These are phyloP conservation scores for Bubo bubo DNA, from an alignment of 2,113 vertebrate species.

Conservation along the genomic window DNA sequence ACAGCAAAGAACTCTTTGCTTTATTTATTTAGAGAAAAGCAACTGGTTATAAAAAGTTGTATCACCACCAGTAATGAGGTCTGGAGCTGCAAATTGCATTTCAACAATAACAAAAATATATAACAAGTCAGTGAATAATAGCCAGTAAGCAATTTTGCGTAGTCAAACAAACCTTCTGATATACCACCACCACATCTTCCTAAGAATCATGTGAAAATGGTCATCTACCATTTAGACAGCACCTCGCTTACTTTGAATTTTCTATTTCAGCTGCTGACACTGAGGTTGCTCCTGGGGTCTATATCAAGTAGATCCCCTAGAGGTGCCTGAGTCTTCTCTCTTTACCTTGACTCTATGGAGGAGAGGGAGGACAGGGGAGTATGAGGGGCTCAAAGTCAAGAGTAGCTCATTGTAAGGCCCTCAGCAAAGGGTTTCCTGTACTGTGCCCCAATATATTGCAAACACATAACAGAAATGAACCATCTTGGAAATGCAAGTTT, in stretches of 20 bases:
- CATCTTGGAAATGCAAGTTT: not conserved
- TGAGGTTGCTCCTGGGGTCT: not conserved
- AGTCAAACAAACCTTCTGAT: not conserved
- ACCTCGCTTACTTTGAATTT: not conserved
- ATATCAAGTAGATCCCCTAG: not conserved
- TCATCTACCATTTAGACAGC: not conserved
- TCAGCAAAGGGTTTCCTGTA: not conserved
- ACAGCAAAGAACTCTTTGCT: not conserved
- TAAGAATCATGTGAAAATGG: rapidly evolving
- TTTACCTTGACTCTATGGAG: not conserved
- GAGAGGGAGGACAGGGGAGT: not conserved
- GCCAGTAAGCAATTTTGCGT: not conserved
- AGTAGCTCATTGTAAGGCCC: not conserved
- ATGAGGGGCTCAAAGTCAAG: not conserved
- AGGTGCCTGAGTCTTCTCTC: not conserved
- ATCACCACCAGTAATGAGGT: not conserved
- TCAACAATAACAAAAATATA: not conserved
- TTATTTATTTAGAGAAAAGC: not conserved
- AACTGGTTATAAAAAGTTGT: not conserved
- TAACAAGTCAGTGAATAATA: not conserved
- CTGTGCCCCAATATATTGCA: not conserved
- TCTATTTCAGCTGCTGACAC: not conserved
- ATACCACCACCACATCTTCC: not conserved
- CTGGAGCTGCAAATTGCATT: not conserved
- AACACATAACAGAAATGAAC: not conserved